Evolutionary conservation across 2,888 invertebrate genomes (phyloP).

Genomic region (Chirona hameri): DNA sequence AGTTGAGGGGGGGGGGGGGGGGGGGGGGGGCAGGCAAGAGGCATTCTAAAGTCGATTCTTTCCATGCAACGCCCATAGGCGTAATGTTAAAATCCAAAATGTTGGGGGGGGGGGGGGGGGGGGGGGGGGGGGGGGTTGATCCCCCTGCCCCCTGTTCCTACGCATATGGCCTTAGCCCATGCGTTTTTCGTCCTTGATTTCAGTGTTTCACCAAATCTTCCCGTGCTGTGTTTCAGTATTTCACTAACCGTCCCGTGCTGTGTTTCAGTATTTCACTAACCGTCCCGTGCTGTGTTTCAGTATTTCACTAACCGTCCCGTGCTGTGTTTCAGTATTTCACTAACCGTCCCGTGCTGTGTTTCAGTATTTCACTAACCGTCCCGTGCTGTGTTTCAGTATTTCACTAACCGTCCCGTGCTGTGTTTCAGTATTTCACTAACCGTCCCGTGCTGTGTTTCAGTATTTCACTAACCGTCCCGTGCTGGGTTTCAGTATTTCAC

Average conservation of each 20-base stretch:
- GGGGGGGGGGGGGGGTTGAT: too few species aligned
- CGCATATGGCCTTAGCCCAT: too few species aligned
- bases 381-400: background rate
- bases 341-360: background rate
- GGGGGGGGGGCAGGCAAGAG: too few species aligned
- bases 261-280: slow-evolving; percentile 12
- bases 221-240: slow-evolving; percentile 33
- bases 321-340: too few species aligned
- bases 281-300: slow-evolving; percentile 30
- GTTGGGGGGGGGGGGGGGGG: too few species aligned
- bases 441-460: background rate
- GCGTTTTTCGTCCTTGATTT: too few species aligned
- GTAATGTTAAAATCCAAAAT: too few species aligned
- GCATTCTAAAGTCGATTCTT: too few species aligned
- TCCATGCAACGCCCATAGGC: too few species aligned
- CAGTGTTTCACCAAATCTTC: background rate
- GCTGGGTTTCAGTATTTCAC: slow-evolving; percentile 36
- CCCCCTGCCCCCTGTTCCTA: too few species aligned
- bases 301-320: background rate
- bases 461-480: background rate
- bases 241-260: background rate
- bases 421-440: slow-evolving; percentile 12
- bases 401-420: background rate
- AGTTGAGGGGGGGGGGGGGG: too few species aligned
- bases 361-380: slow-evolving; percentile 37